These are phyloP conservation scores for Elysia crispata DNA, from an alignment of 2,888 invertebrate genomes.

Conservation along the genomic window DNA sequence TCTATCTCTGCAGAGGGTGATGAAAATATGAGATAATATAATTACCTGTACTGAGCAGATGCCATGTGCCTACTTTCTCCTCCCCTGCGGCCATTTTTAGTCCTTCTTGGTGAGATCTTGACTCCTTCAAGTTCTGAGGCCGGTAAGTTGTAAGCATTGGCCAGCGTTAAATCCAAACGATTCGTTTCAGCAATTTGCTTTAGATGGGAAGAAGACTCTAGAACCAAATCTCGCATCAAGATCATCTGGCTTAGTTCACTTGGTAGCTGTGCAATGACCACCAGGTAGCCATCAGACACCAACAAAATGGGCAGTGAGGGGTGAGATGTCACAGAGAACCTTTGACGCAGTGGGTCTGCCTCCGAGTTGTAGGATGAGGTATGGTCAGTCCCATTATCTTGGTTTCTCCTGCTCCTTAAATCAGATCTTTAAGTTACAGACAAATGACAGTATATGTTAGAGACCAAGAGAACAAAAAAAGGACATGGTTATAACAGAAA, in stretches of 20 bases:
- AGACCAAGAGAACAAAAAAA: too few relatives aligned
- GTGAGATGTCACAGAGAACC: slow-evolving; percentile 73
- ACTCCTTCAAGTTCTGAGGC: slow-evolving; percentile 40
- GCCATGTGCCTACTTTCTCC: too few relatives aligned
- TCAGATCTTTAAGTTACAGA: slow-evolving; percentile 25
- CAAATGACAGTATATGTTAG: too few relatives aligned
- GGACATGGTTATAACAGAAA: too few relatives aligned
- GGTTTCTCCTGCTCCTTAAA: not conserved
- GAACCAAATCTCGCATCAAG: slow-evolving; percentile 67
- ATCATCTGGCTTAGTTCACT: slow-evolving; percentile 65
- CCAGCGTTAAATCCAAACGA: slow-evolving; percentile 65
- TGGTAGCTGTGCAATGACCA: slow-evolving; percentile 71
- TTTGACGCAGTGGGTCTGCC: slow-evolving; percentile 63
- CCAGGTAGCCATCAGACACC: slow-evolving; percentile 75
- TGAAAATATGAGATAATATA: too few relatives aligned
- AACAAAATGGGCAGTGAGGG: slow-evolving; percentile 73
- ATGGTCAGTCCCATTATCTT: not conserved
- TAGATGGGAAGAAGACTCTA: slow-evolving; percentile 64
- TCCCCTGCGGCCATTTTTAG: slow-evolving; percentile 11
- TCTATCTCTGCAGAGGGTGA: too few relatives aligned
- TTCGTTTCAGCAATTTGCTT: slow-evolving; percentile 55
- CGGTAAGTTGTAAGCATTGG: slow-evolving; percentile 65
- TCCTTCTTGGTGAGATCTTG: slow-evolving; percentile 39
- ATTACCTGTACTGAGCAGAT: too few relatives aligned
- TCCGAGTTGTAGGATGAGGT: slow-evolving; percentile 33